Evolutionary conservation across 2,797 vertebrate species (phyloP), one percentile per base, ranked within the genome.

Genomic region (Sciurus vulgaris): DNA sequence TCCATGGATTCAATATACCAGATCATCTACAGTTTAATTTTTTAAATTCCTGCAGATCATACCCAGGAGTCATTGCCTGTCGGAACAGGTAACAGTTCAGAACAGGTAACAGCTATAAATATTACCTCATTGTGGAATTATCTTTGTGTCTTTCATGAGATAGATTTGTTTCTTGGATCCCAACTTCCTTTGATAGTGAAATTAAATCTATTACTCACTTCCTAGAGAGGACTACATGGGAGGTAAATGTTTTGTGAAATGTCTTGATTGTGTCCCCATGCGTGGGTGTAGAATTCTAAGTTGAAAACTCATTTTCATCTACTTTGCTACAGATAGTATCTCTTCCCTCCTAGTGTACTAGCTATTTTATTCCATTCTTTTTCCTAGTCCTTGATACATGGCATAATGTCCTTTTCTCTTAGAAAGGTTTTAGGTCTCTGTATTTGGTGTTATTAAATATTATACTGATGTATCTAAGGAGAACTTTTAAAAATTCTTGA

Each of bases 201-300:
- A 5, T 33, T 47, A 9, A 44, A 70, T 76, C 51, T 67, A 86
- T 44, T 65, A 38, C 15, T 61, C n/a, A 24, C 41, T 93, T 73
- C 56, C 59, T 93, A 13, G 38, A 78, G 73, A 65, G 22, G 70
- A 12, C 3, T 5, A 4, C n/a, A 22, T 1, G 44, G 10, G 13
- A 94, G 11, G n/a, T 38, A 70, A 47, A 41, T 74, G 44, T 79
- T 78, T 86, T 74, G 26, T 65, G 70, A 38, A 54, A 33, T 41
- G 8, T 30, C 30, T 51, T 92, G 35, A 69, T 51, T 89, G 35
- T 51, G 56, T 24, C 33, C 7, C 12, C 38, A 20, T 17, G 22
- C 15, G n/a, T 89, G 67, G 81, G 20, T 93, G 73, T 63, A 76
- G 59, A 96, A 96, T 87, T 89, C 54, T 79, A 61, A 47, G 41